Conservation (phyloP, 2,888 invertebrate species). For the Flexamia atlantica region DNA sequence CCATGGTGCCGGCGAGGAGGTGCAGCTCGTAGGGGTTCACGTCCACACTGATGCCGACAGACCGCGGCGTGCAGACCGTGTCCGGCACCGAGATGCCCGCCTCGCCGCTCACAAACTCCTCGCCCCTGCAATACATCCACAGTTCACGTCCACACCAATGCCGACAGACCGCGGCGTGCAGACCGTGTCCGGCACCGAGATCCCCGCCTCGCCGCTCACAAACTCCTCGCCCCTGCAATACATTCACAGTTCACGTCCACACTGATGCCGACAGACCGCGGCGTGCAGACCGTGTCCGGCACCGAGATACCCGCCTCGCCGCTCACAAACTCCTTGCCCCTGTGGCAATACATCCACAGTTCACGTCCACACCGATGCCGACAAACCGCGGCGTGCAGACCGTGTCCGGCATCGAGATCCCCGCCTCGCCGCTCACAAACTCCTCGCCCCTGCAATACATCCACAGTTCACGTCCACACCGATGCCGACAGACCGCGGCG, state of each 20-base stretch:
- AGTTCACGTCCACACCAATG: neutral
- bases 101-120: constrained; percentile 92
- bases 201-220: constrained; percentile 93
- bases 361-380: neutral
- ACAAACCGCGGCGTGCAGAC: constrained; percentile 95
- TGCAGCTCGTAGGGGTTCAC: constrained; percentile 96
- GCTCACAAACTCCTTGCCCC: constrained; percentile 90
- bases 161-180: constrained; percentile 92
- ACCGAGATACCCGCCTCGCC: constrained; percentile 96
- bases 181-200: constrained; percentile 95
- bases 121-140: constrained; percentile 79
- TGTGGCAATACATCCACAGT: constrained; percentile 75
- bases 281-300: constrained; percentile 95
- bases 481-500: constrained; percentile 94
- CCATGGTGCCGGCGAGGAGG: constrained; percentile 96
- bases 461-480: constrained; percentile 92
- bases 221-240: constrained; percentile 87
- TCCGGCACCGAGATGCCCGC: constrained; percentile 96
- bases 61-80: constrained; percentile 94
- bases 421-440: constrained; percentile 94
- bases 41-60: constrained; percentile 96
- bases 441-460: constrained; percentile 83
- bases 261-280: constrained; percentile 95
- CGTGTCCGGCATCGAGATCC: constrained; percentile 95
- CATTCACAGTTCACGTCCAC: constrained; percentile 88